A percentile compares a stretch with the other conserved stretches of the same genome.
These are phyloP conservation scores for Aproaerema taeniolella DNA, from an alignment of 2,888 invertebrate genomes.

Conservation along the genomic window DNA sequence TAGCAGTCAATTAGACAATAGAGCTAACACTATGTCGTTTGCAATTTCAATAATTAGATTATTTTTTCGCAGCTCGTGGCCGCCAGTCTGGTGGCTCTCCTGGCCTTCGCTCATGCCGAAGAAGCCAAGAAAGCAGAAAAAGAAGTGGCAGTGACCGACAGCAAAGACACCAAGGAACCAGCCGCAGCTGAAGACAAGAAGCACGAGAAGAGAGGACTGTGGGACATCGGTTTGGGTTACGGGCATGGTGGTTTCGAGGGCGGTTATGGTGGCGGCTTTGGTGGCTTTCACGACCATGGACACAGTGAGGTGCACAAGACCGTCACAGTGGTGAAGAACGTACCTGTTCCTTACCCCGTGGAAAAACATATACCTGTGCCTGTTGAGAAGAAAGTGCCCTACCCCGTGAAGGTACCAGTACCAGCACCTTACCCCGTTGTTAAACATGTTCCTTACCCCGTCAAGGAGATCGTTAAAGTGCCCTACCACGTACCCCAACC, in stretches of 20 bases:
- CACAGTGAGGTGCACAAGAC: constrained; percentile 80
- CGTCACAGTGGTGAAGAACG: constrained; percentile 84
- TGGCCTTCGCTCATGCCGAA: constrained; percentile 77
- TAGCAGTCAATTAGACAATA: constrained; percentile 40
- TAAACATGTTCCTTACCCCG: constrained; percentile 81
- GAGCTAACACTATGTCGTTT: constrained; percentile 7
- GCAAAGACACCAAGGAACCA: constrained; percentile 74
- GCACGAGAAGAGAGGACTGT: constrained; percentile 85
- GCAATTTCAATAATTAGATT: constrained; percentile 15
- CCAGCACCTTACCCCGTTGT: constrained; percentile 84
- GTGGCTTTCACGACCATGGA: constrained; percentile 47
- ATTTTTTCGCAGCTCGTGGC: constrained; percentile 69
- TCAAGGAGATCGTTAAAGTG: constrained; percentile 79
- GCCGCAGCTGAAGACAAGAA: constrained; percentile 78
- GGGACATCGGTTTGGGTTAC: constrained; percentile 69
- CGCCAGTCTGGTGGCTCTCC: constrained; percentile 80
- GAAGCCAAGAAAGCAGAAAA: constrained; percentile 77
- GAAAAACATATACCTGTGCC: constrained; percentile 83
- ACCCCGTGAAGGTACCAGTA: constrained; percentile 80
- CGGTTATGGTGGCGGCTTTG: constrained; percentile 35
- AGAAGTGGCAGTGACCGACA: constrained; percentile 76
- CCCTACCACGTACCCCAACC: constrained; percentile 82
- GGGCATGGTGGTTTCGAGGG: constrained; percentile 42
- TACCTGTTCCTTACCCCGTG: constrained; percentile 84
- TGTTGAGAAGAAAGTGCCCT: constrained; percentile 80